Percentiles rank a stretch among this genome's conserved stretches.
These are phyloP conservation scores for Stegodyphus dumicola DNA, from an alignment of 1,140 invertebrate species.

Conservation along the genomic window DNA sequence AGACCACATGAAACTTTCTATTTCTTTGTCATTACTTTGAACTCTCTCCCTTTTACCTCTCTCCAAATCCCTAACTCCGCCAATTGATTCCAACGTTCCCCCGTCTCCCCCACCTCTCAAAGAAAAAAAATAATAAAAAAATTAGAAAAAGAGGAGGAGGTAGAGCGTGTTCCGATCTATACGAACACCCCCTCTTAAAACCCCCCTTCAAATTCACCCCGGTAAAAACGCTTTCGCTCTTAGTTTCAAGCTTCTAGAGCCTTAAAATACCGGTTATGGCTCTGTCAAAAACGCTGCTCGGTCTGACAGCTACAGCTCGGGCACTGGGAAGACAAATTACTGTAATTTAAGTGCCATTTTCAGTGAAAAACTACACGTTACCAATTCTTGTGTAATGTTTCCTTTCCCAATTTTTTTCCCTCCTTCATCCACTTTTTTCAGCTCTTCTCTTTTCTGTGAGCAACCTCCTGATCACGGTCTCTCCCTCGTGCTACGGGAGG, in stretches of 20 bases:
- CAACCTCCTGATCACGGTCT: neutral
- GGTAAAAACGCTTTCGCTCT: conserved; percentile 54
- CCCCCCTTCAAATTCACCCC: conserved; percentile 51
- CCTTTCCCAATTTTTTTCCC: conserved; percentile 21
- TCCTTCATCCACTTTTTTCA: conserved; percentile 11
- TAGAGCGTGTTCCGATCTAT: conserved; percentile 35
- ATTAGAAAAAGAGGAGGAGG: neutral
- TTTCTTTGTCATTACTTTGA: conserved; percentile 2
- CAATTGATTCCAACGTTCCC: conserved; percentile 51
- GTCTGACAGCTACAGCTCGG: conserved; percentile 45
- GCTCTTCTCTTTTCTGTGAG: neutral
- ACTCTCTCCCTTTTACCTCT: neutral
- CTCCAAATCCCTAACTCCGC: neutral
- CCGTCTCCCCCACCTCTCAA: conserved; percentile 20
- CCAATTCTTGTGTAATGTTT: conserved; percentile 59
- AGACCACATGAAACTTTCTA: neutral
- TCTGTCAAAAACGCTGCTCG: conserved; percentile 51
- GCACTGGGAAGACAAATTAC: conserved; percentile 52
- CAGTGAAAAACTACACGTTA: conserved; percentile 61
- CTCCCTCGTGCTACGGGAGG: too few relatives aligned
- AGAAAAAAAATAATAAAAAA: conserved; percentile 1
- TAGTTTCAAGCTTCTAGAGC: conserved; percentile 46
- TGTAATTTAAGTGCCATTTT: conserved; percentile 61
- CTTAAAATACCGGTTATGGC: conserved; percentile 57
- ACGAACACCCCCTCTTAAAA: conserved; percentile 36